Percentiles rank a stretch among this genome's conserved stretches.
Conservation (phyloP, 2,113 vertebrate genomes). For the Heteronetta atricapilla region DNA sequence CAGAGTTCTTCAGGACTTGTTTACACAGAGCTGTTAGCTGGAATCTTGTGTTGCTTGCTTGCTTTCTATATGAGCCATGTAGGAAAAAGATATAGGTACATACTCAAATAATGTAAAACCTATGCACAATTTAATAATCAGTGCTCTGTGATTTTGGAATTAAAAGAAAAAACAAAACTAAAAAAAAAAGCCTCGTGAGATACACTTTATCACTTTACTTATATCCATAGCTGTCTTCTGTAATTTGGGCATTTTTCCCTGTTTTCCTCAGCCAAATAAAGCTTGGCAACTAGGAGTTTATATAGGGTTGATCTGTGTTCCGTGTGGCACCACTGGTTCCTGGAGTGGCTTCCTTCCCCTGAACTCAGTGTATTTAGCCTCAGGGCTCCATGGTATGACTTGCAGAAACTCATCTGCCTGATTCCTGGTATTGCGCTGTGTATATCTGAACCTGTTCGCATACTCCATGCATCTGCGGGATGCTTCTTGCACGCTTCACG, state of each 20-base stretch:
- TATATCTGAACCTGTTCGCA: not conserved
- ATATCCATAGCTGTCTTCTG: not conserved
- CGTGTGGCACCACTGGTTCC: not conserved
- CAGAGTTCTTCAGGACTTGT: constrained; percentile 31
- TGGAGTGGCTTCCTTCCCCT: not conserved
- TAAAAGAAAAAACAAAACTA: not conserved
- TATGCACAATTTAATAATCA: not conserved
- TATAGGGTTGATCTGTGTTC: not conserved
- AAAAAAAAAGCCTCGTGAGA: not conserved
- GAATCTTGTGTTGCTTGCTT: not conserved
- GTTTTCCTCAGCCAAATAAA: not conserved
- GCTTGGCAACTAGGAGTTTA: accelerated
- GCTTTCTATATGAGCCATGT: not conserved
- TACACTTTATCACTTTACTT: not conserved
- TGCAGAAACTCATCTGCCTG: not conserved
- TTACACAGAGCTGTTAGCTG: constrained; percentile 6
- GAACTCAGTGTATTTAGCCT: not conserved
- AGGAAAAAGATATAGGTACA: not conserved
- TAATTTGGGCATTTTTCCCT: not conserved
- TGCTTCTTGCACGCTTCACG: accelerated
- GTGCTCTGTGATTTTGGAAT: not conserved
- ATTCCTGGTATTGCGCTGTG: not conserved
- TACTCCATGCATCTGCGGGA: not conserved
- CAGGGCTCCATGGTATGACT: not conserved
- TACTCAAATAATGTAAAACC: not conserved